Evolutionary conservation across 2,797 vertebrate genomes (phyloP).

Genomic region (Iguana delicatissima): DNA sequence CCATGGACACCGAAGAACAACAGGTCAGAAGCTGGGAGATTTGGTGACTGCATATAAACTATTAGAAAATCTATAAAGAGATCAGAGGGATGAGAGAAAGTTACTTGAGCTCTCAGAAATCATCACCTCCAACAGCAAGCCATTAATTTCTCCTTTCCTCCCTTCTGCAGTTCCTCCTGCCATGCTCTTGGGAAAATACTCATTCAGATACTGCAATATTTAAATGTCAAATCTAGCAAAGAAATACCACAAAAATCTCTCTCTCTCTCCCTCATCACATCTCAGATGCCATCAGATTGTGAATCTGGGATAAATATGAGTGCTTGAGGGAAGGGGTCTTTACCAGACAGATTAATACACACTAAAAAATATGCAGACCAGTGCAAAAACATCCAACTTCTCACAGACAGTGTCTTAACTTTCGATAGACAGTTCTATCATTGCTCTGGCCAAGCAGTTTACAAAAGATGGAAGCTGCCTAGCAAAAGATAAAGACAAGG

Average conservation of each 20-base stretch:
- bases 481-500: conserved; percentile 77
- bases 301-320: background rate
- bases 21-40: conserved; percentile 38
- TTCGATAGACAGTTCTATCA: conserved; percentile 67
- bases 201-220: conserved; percentile 49
- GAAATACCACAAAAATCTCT: conserved; percentile 44
- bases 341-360: conserved; percentile 46
- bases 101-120: conserved; percentile 45
- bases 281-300: background rate
- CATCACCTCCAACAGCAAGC: conserved; percentile 50
- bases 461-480: conserved; percentile 65
- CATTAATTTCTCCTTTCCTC: conserved; percentile 53
- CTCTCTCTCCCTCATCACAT: background rate
- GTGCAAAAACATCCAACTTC: conserved; percentile 71
- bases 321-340: conserved; percentile 45
- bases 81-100: conserved; percentile 52
- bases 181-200: conserved; percentile 56
- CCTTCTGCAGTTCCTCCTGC: conserved; percentile 59
- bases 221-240: conserved; percentile 57
- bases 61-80: conserved; percentile 67
- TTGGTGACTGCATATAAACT: conserved; percentile 45
- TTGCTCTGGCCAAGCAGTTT: conserved; percentile 63
- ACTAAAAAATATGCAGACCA: conserved; percentile 54
- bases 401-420: conserved; percentile 61
- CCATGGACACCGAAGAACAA: conserved; percentile 40